Evolutionary conservation across 1,140 invertebrate species (phyloP).

Genomic region (Neodiprion lecontei): DNA sequence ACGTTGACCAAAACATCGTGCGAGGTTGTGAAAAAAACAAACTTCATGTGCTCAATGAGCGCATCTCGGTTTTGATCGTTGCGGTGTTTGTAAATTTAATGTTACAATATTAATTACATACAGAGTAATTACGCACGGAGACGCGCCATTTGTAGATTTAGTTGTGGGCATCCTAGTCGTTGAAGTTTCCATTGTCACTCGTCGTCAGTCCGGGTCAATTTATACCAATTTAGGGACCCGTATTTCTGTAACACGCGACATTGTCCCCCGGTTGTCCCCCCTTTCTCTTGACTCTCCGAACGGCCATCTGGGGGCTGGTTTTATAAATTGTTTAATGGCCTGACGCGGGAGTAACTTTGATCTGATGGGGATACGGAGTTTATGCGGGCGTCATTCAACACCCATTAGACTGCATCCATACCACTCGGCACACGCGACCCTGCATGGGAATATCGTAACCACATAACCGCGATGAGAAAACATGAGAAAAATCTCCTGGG

Average conservation of each 20-base stretch:
- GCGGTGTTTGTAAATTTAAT: too few species aligned
- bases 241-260: slow-evolving; percentile 40
- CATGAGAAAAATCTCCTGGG: too few species aligned
- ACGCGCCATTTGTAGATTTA: too few species aligned
- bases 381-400: slow-evolving; percentile 4
- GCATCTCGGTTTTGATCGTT: too few species aligned
- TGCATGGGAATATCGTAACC: not conserved
- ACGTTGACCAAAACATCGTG: too few species aligned
- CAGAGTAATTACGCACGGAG: too few species aligned
- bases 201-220: slow-evolving; percentile 36
- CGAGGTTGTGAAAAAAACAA: too few species aligned
- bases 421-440: not conserved
- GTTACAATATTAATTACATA: too few species aligned
- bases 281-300: not conserved
- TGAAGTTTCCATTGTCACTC: too few species aligned
- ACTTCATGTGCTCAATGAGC: too few species aligned
- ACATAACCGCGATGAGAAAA: not conserved
- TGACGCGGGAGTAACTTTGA: not conserved
- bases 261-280: not conserved
- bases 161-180: too few species aligned
- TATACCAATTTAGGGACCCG: slow-evolving; percentile 46
- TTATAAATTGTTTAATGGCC: slow-evolving; percentile 8
- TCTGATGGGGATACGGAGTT: not conserved
- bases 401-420: not conserved
- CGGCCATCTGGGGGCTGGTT: not conserved